These are phyloP conservation scores for Procavia capensis DNA, from an alignment of 2,113 vertebrate genomes.

Conservation along the genomic window DNA sequence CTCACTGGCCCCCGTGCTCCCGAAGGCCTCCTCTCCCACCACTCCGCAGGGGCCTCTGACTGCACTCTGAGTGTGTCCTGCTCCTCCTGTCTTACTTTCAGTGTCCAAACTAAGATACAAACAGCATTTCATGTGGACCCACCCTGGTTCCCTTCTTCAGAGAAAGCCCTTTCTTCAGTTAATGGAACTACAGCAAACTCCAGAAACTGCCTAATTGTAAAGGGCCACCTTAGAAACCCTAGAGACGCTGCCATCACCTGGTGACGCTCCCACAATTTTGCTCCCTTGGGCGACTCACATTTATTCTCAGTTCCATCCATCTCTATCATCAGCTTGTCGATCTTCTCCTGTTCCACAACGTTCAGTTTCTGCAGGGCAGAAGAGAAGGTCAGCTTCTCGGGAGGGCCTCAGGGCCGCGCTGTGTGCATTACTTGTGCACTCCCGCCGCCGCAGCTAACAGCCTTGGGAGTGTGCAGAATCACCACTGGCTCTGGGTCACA, in stretches of 20 bases:
- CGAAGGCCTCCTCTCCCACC: too few species aligned
- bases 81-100: too few species aligned
- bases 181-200: neutral
- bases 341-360: slow-evolving; percentile 95
- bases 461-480: neutral
- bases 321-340: slow-evolving; percentile 97
- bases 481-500: rapidly evolving
- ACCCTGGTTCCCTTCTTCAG: rapidly evolving
- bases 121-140: rapidly evolving
- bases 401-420: too few species aligned
- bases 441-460: rapidly evolving
- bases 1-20: rapidly evolving
- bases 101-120: neutral
- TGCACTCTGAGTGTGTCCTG: rapidly evolving
- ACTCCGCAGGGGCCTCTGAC: rapidly evolving
- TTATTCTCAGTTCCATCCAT: slow-evolving; percentile 99
- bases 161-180: neutral
- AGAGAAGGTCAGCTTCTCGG: neutral
- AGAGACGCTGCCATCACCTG: rapidly evolving
- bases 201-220: rapidly evolving
- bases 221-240: neutral
- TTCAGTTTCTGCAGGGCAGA: slow-evolving; percentile 89
- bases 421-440: rapidly evolving
- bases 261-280: neutral
- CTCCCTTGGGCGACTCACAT: slow-evolving; percentile 88